phyloP scores from a whole-genome alignment of 2,888 invertebrate species.

The Drosophila greeni region DNA sequence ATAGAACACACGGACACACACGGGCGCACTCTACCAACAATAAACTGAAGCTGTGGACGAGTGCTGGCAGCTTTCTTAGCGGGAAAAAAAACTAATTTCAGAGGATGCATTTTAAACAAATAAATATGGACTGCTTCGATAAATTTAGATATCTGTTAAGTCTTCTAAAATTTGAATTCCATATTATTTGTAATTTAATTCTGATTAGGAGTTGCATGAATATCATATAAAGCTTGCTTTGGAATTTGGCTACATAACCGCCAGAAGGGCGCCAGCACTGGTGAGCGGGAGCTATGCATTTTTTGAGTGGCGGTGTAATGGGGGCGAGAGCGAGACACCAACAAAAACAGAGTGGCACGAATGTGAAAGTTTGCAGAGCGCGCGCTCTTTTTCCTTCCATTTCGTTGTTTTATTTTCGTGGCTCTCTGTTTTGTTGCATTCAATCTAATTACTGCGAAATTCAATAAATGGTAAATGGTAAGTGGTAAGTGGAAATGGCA shows the following conservation, averaged over 20 bases:
- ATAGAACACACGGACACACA: constrained; percentile 24
- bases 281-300: constrained; percentile 14
- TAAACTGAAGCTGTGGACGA: neutral
- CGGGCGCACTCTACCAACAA: constrained; percentile 1
- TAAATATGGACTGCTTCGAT: neutral
- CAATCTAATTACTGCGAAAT: constrained; percentile 39
- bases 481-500: constrained; percentile 8
- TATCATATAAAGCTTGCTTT: neutral
- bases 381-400: constrained; percentile 39
- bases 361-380: constrained; percentile 59
- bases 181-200: neutral
- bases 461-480: constrained; percentile 14
- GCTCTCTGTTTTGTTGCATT: constrained; percentile 21
- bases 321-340: constrained; percentile 30
- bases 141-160: neutral
- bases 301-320: constrained; percentile 12
- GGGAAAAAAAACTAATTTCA: neutral
- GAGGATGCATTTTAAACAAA: neutral
- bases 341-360: constrained; percentile 36
- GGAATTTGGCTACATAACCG: neutral
- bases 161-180: neutral
- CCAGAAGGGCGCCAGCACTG: neutral
- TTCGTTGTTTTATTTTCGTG: constrained; percentile 22
- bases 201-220: neutral
- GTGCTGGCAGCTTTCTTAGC: constrained; percentile 6